Conservation (phyloP, 2,113 vertebrate genomes). For the Morone saxatilis region DNA sequence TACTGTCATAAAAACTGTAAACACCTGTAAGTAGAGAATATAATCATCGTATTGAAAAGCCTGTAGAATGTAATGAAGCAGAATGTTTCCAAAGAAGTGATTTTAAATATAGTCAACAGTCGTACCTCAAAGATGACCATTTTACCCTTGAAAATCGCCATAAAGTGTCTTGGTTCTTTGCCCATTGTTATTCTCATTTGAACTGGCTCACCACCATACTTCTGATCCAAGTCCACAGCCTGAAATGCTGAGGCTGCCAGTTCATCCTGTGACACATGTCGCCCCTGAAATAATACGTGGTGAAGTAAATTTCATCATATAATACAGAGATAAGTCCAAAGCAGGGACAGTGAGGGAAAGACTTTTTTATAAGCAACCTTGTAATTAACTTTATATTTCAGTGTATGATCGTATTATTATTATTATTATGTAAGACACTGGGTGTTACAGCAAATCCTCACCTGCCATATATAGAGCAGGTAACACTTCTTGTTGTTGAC, state of each 20-base stretch:
- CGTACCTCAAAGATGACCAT: conserved; percentile 91
- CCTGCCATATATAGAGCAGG: conserved; percentile 94
- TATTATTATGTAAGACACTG: neutral
- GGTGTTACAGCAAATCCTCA: conserved; percentile 60
- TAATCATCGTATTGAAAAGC: neutral
- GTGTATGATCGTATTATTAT: neutral
- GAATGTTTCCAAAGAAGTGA: neutral
- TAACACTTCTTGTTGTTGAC: conserved; percentile 82
- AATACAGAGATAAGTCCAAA: neutral
- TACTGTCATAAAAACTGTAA: neutral
- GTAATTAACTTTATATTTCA: neutral
- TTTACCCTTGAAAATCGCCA: conserved; percentile 92
- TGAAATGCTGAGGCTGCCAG: conserved; percentile 89
- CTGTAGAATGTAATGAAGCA: neutral
- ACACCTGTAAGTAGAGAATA: neutral
- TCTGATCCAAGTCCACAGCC: conserved; percentile 87
- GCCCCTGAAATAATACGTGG: conserved; percentile 80
- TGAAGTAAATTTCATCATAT: neutral
- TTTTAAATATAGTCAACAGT: neutral
- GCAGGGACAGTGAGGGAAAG: neutral
- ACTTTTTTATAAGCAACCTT: neutral
- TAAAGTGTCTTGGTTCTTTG: conserved; percentile 92
- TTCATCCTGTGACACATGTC: conserved; percentile 89
- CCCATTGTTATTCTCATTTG: conserved; percentile 91
- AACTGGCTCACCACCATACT: conserved; percentile 84